Evolutionary conservation across 1,140 invertebrate species (phyloP), one percentile per base, ranked within the genome.

Genomic region (Diprion similis): DNA sequence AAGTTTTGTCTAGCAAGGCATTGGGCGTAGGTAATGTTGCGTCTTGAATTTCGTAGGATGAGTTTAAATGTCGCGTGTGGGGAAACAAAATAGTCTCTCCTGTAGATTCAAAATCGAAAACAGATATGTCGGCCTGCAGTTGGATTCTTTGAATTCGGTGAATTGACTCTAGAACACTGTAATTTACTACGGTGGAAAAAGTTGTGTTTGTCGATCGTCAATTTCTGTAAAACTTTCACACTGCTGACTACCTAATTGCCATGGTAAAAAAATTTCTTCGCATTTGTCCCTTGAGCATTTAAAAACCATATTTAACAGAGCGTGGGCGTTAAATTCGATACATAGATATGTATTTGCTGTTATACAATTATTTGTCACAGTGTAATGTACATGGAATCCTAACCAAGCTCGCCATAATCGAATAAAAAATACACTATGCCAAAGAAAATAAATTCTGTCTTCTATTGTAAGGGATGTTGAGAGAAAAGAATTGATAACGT

Each of bases 31-130:
- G 59, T 24, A 66, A 6, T 15, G 45, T 3, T 68, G n/a, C 17
- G n/a, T 72, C 66, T 48, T 72, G 71, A 10, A 8, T 68, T 72
- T 72, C 71, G 18, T 68, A 72, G 24, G 65, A 68, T 47, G 71
- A 13, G 67, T 72, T 68, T 13, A 72, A 11, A 48, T 72, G 66
- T 46, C 65, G 11, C 11, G 71, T 72, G 8, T 45, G 65, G 0
- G 71, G 65, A 48, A 72, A 72, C n/a, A 47, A 4, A 24, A 72
- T 37, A 17, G 46, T 67, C 47, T 72, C 71, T 13, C 66, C 71
- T 67, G 66, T 65, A 46, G 65, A n/a, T 11, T 68, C 67, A 19
- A 72, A 72, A 68, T 72, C 71, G 3, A 17, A 19, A 68, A 72
- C 71, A 48, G 71, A 46, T 45, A 72, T 72, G 47, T 72, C 71